Base-by-base conservation (phyloP, 2,797 vertebrate genomes). In the Amniataba percoides region DNA sequence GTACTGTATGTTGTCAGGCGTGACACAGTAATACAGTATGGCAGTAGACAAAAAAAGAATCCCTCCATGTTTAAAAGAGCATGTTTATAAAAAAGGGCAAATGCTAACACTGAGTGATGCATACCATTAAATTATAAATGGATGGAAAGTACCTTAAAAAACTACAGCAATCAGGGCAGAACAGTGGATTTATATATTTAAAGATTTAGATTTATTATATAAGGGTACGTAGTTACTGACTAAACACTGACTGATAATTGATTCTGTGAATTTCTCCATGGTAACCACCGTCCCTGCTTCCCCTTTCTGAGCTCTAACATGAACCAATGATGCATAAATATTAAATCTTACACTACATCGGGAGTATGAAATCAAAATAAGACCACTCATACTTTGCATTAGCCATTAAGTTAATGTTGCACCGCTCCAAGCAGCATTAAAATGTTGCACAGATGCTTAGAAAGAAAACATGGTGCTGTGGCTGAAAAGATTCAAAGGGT, bases 401-500 rank as follows among this genome's bases (percentile, higher is more conserved):
- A 56, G 10, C n/a, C 4, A 45, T 46, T n/a, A 23, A 21, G 53
- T 64, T 12, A 45, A 49, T 4, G 23, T 21, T 25, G 9, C 27
- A 21, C 4, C 36, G 49, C 46, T 63, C 42, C 15, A 53, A 34
- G 34, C 23, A 53, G 18, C 31, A 59, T 60, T 59, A 34, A 53
- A 34, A 40, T 14, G 11, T 51, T 57, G 62, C 43, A n/a, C 40
- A 11, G 34, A 71, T 16, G n/a, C 21, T 36, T 18, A n/a, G 13
- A 39, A 52, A 10, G 2, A 21, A 69, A 68, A 77, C 18, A 23
- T 25, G 15, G 4, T 4, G 2, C 40, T 23, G 13, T 3, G 5
- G 31, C 58, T 59, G 52, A 59, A 48, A 66, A 72, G 43, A 61
- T 72, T 23, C 16, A 68, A 56, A 16, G 9, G 13, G 31, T 27